phyloP scores from a whole-genome alignment of 2,797 vertebrate genomes.

The Sebastes vulpes region DNA sequence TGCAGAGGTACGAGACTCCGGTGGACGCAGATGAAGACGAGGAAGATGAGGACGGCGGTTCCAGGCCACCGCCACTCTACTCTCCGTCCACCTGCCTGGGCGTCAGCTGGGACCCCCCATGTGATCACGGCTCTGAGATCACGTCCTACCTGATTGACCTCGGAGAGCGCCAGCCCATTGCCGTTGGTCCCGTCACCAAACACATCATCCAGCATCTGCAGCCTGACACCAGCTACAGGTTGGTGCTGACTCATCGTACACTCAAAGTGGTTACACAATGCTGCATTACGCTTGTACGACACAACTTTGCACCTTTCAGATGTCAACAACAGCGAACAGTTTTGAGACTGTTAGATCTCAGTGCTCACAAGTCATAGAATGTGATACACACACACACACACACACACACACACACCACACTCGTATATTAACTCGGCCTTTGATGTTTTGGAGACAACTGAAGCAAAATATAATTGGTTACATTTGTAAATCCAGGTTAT shows the following conservation, averaged over 20 bases:
- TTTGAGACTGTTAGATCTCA: neutral
- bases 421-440: neutral
- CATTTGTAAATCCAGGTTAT: neutral
- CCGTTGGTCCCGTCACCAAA: slow-evolving; percentile 89
- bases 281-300: neutral
- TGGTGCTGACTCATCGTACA: neutral
- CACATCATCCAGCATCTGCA: slow-evolving; percentile 93
- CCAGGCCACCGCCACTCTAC: slow-evolving; percentile 69
- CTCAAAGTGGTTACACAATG: neutral
- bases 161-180: slow-evolving; percentile 92
- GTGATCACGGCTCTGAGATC: slow-evolving; percentile 95
- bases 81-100: slow-evolving; percentile 95
- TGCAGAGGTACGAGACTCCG: slow-evolving; percentile 78
- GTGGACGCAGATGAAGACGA: slow-evolving; percentile 71
- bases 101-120: slow-evolving; percentile 93
- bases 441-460: neutral
- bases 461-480: neutral
- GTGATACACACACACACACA: neutral
- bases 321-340: neutral
- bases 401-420: neutral
- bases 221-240: slow-evolving; percentile 99
- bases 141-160: slow-evolving; percentile 95
- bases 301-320: neutral
- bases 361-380: neutral
- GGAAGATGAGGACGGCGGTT: slow-evolving; percentile 64